These are phyloP conservation scores for Eleginops maclovinus DNA, from an alignment of 2,113 vertebrate species.

Conservation along the genomic window DNA sequence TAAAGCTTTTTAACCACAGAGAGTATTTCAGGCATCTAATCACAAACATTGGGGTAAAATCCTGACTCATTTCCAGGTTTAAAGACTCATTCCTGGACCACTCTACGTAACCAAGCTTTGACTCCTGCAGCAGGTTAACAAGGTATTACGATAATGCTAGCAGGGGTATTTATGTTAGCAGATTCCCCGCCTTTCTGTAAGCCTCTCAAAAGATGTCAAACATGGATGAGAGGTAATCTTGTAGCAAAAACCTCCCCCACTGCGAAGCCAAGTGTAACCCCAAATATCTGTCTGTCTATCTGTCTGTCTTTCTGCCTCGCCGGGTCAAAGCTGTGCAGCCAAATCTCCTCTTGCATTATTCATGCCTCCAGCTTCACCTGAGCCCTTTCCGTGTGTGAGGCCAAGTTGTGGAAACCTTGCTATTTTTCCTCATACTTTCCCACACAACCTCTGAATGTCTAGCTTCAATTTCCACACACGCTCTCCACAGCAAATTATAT, in stretches of 20 bases:
- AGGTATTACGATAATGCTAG: not conserved
- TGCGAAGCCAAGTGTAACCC: slow-evolving; percentile 9
- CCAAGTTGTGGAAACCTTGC: slow-evolving; percentile 38
- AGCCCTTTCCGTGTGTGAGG: slow-evolving; percentile 27
- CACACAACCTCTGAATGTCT: not conserved
- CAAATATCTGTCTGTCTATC: not conserved
- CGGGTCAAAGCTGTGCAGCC: slow-evolving; percentile 20
- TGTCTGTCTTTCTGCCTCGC: slow-evolving; percentile 8
- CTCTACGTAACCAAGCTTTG: too few species aligned
- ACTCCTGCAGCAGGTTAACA: slow-evolving; percentile 1
- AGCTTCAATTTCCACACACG: slow-evolving; percentile 9
- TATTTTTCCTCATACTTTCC: not conserved
- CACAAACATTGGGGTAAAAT: too few species aligned
- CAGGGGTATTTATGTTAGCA: slow-evolving; percentile 24
- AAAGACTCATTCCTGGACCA: too few species aligned
- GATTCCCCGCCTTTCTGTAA: slow-evolving; percentile 18
- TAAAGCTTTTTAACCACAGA: too few species aligned
- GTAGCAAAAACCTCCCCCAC: not conserved
- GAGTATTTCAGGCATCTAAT: too few species aligned
- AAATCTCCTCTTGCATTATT: slow-evolving; percentile 64
- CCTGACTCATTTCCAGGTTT: too few species aligned
- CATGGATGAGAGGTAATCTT: slow-evolving; percentile 33
- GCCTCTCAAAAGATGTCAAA: slow-evolving; percentile 51
- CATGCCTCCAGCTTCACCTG: slow-evolving; percentile 54
- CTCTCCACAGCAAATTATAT: slow-evolving; percentile 27